Evolutionary conservation across 2,888 invertebrate species (phyloP).

Genomic region (Drosophila putrida): DNA sequence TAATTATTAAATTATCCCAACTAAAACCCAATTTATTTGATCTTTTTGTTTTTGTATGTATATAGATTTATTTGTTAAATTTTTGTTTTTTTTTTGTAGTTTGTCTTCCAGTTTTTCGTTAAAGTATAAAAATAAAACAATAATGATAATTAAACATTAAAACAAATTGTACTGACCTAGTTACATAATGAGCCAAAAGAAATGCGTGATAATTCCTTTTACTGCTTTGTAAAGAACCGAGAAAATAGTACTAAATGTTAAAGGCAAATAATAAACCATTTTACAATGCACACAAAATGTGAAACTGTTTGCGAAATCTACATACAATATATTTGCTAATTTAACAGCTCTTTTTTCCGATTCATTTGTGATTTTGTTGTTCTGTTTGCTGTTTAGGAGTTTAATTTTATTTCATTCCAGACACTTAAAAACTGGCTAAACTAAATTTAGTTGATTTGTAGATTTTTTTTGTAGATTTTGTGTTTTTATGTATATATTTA

Average conservation of each 20-base stretch:
- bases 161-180: constrained; percentile 73
- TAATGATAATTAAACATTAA: constrained; percentile 63
- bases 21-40: background rate
- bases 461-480: constrained; percentile 28
- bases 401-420: constrained; percentile 40
- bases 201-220: constrained; percentile 1
- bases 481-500: constrained; percentile 43
- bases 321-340: constrained; percentile 36
- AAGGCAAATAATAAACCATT: constrained; percentile 30
- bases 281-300: constrained; percentile 21
- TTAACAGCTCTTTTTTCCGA: constrained; percentile 26
- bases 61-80: constrained; percentile 71
- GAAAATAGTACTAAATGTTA: constrained; percentile 1
- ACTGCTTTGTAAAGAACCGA: constrained; percentile 13
- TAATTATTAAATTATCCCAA: no score
- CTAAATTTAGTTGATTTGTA: constrained; percentile 59
- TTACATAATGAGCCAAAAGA: constrained; percentile 52
- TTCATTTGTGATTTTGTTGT: constrained; percentile 17
- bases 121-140: constrained; percentile 66
- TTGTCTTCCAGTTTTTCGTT: constrained; percentile 62
- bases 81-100: constrained; percentile 48
- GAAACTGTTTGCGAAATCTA: constrained; percentile 12
- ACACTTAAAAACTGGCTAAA: constrained; percentile 65
- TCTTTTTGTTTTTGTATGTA: constrained; percentile 50
- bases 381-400: constrained; percentile 18